These are phyloP conservation scores for Fragum sueziense DNA, from an alignment of 2,888 invertebrate species.

Conservation along the genomic window DNA sequence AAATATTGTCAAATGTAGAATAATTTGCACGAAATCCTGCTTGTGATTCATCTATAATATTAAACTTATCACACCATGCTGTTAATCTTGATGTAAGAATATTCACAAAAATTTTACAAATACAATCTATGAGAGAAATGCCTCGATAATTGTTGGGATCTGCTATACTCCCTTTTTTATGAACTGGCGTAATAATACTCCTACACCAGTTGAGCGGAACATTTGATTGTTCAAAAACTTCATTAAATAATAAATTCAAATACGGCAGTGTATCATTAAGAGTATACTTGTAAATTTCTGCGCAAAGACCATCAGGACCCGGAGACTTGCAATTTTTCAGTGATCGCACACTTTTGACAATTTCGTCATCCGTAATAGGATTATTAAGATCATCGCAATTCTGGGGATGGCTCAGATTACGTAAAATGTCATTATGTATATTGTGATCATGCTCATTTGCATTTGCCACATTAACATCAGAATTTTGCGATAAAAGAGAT, in stretches of 20 bases:
- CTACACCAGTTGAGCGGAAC: not conserved
- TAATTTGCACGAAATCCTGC: constrained; percentile 17
- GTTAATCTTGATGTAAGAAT: not conserved
- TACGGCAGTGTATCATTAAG: not conserved
- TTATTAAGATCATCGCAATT: not conserved
- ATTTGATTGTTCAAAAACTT: not conserved
- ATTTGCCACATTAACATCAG: not conserved
- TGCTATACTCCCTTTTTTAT: constrained; percentile 11
- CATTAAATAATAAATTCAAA: not conserved
- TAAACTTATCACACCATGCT: not conserved
- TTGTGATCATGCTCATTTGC: not conserved
- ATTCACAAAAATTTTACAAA: constrained; percentile 27
- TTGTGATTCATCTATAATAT: constrained; percentile 19
- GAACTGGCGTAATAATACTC: constrained; percentile 7
- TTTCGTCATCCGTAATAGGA: constrained; percentile 9
- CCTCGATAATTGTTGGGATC: constrained; percentile 37
- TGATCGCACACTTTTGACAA: not conserved
- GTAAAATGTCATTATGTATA: not conserved
- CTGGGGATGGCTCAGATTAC: not conserved
- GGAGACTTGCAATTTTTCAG: not conserved
- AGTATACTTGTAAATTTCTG: constrained; percentile 15
- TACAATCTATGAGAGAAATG: constrained; percentile 35
- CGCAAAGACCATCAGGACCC: constrained; percentile 3
- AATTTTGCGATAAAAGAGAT: not conserved
- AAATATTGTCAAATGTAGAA: constrained; percentile 26